Evolutionary conservation across 2,797 vertebrate genomes (phyloP).

Genomic region (Urosaurus nigricauda): DNA sequence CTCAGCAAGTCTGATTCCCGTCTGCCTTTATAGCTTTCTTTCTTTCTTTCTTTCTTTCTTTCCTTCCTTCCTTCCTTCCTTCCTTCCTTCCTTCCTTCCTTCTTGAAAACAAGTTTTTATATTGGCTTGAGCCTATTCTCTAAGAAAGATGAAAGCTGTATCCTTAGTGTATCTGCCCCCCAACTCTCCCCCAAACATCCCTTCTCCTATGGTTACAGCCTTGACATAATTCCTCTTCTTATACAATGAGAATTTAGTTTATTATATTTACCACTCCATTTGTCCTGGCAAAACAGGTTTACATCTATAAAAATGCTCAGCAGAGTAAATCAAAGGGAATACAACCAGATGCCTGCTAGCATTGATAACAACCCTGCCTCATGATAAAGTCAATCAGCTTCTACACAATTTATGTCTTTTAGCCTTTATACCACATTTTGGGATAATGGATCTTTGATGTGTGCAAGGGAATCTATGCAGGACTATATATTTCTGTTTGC

Average conservation of each 20-base stretch:
- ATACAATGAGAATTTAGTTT: slow-evolving; percentile 47
- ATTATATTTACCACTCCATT: slow-evolving; percentile 60
- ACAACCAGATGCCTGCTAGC: slow-evolving; percentile 37
- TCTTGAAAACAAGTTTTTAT: not conserved
- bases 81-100: no score
- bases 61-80: no score
- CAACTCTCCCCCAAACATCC: not conserved
- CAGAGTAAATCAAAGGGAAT: slow-evolving; percentile 58
- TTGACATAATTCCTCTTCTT: slow-evolving; percentile 43
- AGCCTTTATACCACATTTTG: slow-evolving; percentile 43
- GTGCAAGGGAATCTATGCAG: not conserved
- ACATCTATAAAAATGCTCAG: slow-evolving; percentile 54
- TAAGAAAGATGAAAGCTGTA: slow-evolving; percentile 25
- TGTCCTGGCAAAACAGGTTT: slow-evolving; percentile 60
- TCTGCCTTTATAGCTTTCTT: not conserved
- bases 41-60: not conserved
- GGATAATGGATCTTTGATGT: not conserved
- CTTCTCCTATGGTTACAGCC: slow-evolving; percentile 15
- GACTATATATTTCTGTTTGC: slow-evolving; percentile 25
- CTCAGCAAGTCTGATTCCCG: slow-evolving; percentile 13
- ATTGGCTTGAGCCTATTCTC: slow-evolving; percentile 26
- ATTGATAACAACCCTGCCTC: slow-evolving; percentile 42
- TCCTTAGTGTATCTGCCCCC: not conserved
- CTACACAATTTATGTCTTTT: slow-evolving; percentile 34
- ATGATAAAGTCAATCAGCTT: slow-evolving; percentile 43